These are phyloP conservation scores for Oreochromis aureus DNA, from an alignment of 2,113 vertebrate genomes.

Conservation along the genomic window DNA sequence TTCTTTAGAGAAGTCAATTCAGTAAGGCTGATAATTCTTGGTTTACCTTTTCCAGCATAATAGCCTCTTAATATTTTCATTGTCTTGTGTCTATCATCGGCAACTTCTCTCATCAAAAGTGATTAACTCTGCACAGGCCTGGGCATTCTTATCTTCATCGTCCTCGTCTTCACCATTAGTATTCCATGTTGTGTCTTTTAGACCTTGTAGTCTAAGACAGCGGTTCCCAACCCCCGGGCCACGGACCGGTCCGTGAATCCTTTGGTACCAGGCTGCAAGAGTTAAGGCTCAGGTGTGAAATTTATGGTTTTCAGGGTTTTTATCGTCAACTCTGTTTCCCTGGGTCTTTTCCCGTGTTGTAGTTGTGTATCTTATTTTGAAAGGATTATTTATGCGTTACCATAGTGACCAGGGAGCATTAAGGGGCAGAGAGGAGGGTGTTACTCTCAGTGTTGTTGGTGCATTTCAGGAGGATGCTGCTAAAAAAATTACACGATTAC, in stretches of 20 bases:
- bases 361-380: not conserved
- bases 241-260: not conserved
- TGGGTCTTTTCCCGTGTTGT: no score
- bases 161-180: not conserved
- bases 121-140: not conserved
- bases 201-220: not conserved
- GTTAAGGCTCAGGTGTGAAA: not conserved
- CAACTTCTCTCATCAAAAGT: not conserved
- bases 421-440: not conserved
- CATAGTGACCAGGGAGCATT: not conserved
- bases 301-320: not conserved
- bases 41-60: not conserved
- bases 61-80: not conserved
- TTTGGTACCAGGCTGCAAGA: not conserved
- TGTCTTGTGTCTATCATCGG: not conserved
- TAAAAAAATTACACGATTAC: not conserved
- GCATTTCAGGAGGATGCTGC: not conserved
- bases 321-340: not conserved
- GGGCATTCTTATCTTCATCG: not conserved
- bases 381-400: not conserved
- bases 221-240: not conserved
- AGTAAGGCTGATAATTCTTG: not conserved
- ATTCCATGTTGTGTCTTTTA: not conserved
- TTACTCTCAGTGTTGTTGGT: not conserved
- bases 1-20: not conserved